Evolutionary conservation across 2,797 vertebrate genomes (phyloP).

Genomic region (Cyprinella venusta): DNA sequence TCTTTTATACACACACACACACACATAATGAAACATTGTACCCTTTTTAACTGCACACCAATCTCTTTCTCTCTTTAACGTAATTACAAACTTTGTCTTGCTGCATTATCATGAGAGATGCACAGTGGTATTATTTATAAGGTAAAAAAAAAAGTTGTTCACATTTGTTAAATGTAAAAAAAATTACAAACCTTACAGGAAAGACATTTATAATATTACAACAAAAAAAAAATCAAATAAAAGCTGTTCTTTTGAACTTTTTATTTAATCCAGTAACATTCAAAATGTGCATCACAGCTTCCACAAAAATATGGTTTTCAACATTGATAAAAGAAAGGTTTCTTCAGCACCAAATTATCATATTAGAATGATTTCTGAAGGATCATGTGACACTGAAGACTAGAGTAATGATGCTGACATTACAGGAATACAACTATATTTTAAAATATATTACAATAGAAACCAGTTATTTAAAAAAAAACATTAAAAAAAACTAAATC

Average conservation of each 20-base stretch:
- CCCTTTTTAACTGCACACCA: background rate
- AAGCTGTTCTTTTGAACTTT: constrained; percentile 2
- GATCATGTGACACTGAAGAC: background rate
- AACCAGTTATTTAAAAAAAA: background rate
- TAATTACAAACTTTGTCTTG: background rate
- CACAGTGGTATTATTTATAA: background rate
- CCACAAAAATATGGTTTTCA: background rate
- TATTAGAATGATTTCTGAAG: background rate
- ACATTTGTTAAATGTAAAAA: background rate
- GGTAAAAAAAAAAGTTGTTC: background rate
- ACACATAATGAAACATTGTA: constrained; percentile 6
- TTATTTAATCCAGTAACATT: background rate
- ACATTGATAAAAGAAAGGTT: background rate
- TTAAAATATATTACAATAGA: background rate
- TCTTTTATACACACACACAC: constrained; percentile 13
- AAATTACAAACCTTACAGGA: background rate
- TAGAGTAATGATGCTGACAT: background rate
- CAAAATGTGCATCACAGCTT: background rate
- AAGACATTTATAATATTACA: background rate
- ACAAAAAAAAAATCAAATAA: background rate
- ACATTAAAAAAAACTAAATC: background rate
- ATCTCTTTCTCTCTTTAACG: constrained; percentile 6
- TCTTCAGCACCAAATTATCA: background rate
- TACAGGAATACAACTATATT: background rate
- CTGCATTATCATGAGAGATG: constrained; percentile 1